Evolutionary conservation across 2,797 vertebrate genomes (phyloP), one percentile per base, ranked within the genome.

Genomic region (Geotrypetes seraphini): DNA sequence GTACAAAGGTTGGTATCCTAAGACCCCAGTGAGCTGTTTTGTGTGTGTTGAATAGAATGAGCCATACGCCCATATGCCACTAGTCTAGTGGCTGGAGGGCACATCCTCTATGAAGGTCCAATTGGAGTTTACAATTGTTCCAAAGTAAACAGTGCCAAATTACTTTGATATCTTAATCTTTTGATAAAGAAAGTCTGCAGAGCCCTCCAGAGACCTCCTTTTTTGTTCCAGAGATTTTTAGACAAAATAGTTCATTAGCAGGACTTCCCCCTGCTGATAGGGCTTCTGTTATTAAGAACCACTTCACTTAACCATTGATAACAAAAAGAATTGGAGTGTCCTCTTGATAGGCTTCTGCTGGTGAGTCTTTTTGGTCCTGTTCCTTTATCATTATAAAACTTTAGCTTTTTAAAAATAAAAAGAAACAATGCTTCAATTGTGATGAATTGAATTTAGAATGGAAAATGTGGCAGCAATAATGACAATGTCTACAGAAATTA

Each of bases 221-320:
- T n/a, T n/a, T n/a, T n/a, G n/a, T n/a, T n/a, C n/a, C 65, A 52
- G 62, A 66, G 60, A 53, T 57, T 64, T n/a, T 69, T 48, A 69
- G 63, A 71, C 70, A 69, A 66, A 75, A 73, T 67, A 71, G 69
- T 73, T 75, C 63, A 66, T 65, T 73, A 66, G 53, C 58, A 69
- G 71, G 70, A 73, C 66, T 63, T 76, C 52, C 47, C 71, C 60
- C 50, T 63, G 33, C 53, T 62, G 69, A 59, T 78, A 71, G 65
- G 41, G 53, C 50, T 51, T 34, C 42, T 7, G 44, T 65, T 60
- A 52, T 55, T 63, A 66, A 75, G 50, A 57, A 24, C 33, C 29
- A 66, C 42, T 39, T 61, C n/a, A 3, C 42, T 43, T 43, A 44
- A 36, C 44, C 36, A 30, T n/a, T 57, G 50, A 51, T 60, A 56